phyloP scores from a whole-genome alignment of 2,888 invertebrate genomes.

The Acanthosepion pharaonis region DNA sequence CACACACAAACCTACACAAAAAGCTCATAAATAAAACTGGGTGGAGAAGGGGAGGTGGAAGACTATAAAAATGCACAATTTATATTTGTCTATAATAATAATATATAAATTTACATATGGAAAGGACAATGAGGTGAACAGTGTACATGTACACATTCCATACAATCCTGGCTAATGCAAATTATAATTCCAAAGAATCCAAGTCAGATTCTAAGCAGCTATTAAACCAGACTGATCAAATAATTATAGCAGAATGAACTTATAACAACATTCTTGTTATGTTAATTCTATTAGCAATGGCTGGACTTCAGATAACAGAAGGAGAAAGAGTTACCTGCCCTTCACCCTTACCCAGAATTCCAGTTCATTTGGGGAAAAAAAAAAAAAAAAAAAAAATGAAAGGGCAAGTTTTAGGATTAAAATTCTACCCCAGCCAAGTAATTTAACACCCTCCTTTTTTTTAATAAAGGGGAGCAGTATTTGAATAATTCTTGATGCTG shows the following conservation, averaged over 20 bases:
- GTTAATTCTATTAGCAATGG: background rate
- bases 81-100: background rate
- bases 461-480: too few relatives aligned
- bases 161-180: background rate
- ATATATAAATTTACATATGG: background rate
- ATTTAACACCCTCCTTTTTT: too few relatives aligned
- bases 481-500: too few relatives aligned
- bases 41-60: background rate
- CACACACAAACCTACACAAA: too few relatives aligned
- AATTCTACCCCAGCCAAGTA: background rate
- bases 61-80: background rate
- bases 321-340: background rate
- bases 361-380: background rate
- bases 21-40: background rate
- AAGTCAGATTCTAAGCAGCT: background rate
- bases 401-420: background rate
- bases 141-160: background rate
- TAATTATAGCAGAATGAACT: background rate
- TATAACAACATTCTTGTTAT: constrained; percentile 2
- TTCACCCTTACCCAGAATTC: background rate
- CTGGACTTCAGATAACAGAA: background rate
- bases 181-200: background rate
- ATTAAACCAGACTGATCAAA: background rate
- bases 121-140: background rate
- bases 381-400: too few relatives aligned